Evolutionary conservation across 2,113 vertebrate species (phyloP).

Genomic region (Hippoglossus stenolepis): DNA sequence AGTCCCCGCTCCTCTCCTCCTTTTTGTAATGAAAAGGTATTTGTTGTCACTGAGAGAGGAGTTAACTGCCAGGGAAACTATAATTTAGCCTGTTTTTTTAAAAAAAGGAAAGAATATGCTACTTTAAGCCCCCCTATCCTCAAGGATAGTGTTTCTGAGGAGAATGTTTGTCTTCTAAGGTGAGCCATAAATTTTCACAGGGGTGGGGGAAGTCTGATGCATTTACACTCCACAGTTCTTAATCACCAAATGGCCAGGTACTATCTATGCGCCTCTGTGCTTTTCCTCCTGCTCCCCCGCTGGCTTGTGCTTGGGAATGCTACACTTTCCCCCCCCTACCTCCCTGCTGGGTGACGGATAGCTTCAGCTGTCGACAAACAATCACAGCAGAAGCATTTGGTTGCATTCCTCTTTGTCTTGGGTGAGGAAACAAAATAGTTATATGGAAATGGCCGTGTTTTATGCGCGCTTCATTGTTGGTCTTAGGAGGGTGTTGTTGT

Average conservation of each 20-base stretch:
- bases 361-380: conserved; percentile 82
- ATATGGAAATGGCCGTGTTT: conserved; percentile 57
- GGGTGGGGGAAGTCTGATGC: conserved; percentile 61
- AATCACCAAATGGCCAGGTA: conserved; percentile 82
- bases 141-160: conserved; percentile 75
- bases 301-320: conserved; percentile 60
- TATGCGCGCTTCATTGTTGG: conserved; percentile 52
- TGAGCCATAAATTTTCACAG: conserved; percentile 58
- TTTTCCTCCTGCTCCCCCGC: conserved; percentile 44
- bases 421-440: conserved; percentile 60
- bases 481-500: conserved; percentile 23
- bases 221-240: conserved; percentile 67
- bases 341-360: conserved; percentile 78
- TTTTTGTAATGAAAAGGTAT: conserved; percentile 83
- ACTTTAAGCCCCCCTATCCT: conserved; percentile 69
- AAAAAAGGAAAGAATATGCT: conserved; percentile 63
- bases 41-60: conserved; percentile 81
- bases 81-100: conserved; percentile 72
- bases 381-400: conserved; percentile 77
- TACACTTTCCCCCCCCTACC: conserved; percentile 47
- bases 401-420: conserved; percentile 73
- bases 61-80: conserved; percentile 78
- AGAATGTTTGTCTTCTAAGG: conserved; percentile 67
- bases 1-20: conserved; percentile 60
- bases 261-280: conserved; percentile 61